phyloP scores from a whole-genome alignment of 1,140 invertebrate species.

The Bombus sibiricus region DNA sequence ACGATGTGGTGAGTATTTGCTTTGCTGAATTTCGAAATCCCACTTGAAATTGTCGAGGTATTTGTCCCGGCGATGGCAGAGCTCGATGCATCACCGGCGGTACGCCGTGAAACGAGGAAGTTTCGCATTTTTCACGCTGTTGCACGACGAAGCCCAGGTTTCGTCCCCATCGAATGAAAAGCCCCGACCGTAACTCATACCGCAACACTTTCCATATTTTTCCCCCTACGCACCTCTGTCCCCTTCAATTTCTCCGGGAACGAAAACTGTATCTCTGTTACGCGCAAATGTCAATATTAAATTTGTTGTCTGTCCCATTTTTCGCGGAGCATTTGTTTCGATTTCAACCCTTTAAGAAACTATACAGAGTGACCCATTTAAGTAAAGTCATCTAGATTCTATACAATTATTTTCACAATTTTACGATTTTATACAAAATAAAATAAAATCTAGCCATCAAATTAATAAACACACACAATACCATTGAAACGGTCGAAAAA shows the following conservation, averaged over 20 bases:
- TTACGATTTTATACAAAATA: too few species aligned
- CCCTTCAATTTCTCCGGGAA: not conserved
- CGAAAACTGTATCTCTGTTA: too few species aligned
- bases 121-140: constrained; percentile 24
- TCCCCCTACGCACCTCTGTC: not conserved
- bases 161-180: constrained; percentile 23
- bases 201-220: constrained; percentile 34
- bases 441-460: too few species aligned
- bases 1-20: not conserved
- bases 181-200: constrained; percentile 22
- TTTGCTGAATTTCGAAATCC: not conserved
- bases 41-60: constrained; percentile 20
- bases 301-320: not conserved
- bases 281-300: constrained; percentile 6
- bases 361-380: too few species aligned
- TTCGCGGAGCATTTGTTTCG: not conserved
- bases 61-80: constrained; percentile 12
- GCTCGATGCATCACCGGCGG: constrained; percentile 10
- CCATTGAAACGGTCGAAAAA: too few species aligned
- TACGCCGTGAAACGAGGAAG: constrained; percentile 1
- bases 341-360: not conserved
- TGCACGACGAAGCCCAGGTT: not conserved
- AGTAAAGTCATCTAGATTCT: too few species aligned
- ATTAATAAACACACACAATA: too few species aligned
- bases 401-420: too few species aligned